Conservation (phyloP, 2,888 invertebrate species). For the Drosophila prostipennis region DNA sequence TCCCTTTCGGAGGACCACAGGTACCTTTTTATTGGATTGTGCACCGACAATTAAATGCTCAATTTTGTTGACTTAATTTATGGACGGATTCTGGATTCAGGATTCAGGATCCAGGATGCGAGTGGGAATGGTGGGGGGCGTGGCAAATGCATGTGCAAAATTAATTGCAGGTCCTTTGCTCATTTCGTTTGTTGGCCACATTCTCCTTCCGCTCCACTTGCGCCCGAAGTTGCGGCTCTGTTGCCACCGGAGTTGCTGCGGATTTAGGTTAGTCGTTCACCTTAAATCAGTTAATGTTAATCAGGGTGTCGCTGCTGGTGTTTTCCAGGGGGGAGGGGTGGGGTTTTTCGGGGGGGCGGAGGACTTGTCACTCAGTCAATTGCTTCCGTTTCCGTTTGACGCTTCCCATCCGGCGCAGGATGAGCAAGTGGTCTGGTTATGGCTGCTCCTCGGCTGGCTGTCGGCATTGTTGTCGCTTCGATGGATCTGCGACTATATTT, state of each 20-base stretch:
- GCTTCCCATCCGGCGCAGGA: conserved; percentile 35
- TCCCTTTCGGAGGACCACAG: not conserved
- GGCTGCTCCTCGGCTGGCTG: conserved; percentile 24
- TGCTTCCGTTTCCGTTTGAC: conserved; percentile 61
- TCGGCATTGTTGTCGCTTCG: conserved; percentile 55
- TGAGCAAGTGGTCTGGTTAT: conserved; percentile 35
- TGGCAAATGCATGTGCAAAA: conserved; percentile 27
- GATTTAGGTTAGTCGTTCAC: conserved; percentile 59
- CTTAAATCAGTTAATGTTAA: conserved; percentile 63
- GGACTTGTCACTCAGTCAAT: conserved; percentile 53
- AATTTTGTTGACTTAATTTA: conserved; percentile 38
- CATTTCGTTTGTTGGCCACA: conserved; percentile 40
- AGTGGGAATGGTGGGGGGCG: not conserved
- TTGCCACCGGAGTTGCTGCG: conserved; percentile 15
- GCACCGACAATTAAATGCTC: conserved; percentile 45
- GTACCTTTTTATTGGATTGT: conserved; percentile 23
- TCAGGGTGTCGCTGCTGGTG: conserved; percentile 18
- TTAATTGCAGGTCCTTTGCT: conserved; percentile 36
- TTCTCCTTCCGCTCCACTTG: conserved; percentile 69
- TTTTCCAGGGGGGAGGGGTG: not conserved
- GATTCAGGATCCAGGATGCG: not conserved
- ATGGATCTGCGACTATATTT: conserved; percentile 22
- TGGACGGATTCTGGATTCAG: not conserved
- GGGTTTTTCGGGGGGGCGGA: not conserved
- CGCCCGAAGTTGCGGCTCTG: conserved; percentile 28